phyloP scores from a whole-genome alignment of 2,888 invertebrate species.

The Scelioninae gen. 2 region DNA sequence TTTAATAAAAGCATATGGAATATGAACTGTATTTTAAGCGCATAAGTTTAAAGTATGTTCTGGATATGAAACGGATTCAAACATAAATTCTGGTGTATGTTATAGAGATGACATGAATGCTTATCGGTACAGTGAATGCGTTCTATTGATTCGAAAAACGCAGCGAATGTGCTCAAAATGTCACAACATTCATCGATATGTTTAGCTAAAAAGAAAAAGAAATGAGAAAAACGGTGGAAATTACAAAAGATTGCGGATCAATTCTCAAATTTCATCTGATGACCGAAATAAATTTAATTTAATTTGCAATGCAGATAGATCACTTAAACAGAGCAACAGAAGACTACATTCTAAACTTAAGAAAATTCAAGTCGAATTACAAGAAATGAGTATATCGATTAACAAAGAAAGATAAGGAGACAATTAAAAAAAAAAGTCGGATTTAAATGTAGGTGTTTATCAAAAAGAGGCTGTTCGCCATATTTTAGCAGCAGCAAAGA shows the following conservation, averaged over 20 bases:
- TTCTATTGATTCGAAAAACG: too few species aligned
- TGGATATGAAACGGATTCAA: too few species aligned
- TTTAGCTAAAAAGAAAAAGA: constrained; percentile 8
- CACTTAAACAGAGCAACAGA: constrained; percentile 1
- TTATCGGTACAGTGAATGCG: too few species aligned
- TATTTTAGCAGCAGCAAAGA: constrained; percentile 13
- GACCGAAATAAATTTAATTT: neutral
- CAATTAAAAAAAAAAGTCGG: constrained; percentile 9
- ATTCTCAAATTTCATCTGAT: neutral
- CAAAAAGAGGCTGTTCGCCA: constrained; percentile 20
- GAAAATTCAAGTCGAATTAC: neutral
- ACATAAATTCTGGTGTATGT: too few species aligned
- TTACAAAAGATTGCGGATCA: constrained; percentile 4
- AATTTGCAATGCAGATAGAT: neutral
- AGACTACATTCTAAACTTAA: constrained; percentile 5
- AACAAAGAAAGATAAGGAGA: neutral
- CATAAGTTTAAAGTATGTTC: too few species aligned
- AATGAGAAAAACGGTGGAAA: constrained; percentile 1
- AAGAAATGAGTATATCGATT: constrained; percentile 1
- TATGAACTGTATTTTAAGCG: too few species aligned
- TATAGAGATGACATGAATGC: too few species aligned
- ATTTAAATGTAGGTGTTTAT: constrained; percentile 11
- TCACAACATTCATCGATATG: too few species aligned
- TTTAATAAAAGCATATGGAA: too few species aligned
- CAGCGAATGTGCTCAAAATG: too few species aligned